Base-by-base conservation (phyloP, 2,888 invertebrate genomes). In the Physocephala rufipes region DNA sequence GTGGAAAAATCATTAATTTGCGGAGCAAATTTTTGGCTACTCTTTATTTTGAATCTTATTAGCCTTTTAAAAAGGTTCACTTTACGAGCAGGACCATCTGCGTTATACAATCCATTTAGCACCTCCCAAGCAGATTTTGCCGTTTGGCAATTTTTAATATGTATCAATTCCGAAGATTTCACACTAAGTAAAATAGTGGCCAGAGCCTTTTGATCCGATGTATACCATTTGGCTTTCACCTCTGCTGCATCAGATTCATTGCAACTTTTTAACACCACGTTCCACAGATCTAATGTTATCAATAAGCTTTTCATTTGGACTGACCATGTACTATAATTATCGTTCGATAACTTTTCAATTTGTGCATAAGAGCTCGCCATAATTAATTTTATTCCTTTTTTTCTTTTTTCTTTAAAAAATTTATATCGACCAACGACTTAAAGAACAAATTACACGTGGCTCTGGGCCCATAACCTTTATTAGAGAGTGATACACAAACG, bases 281-380 rank as follows among this genome's bases (percentile, higher is more conserved):
- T 36, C 68, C 70, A 74, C 16, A 53, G 61, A 55, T 72, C 68
- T n/a, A 67, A n/a, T 9, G 71, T 72, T n/a, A 72, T 71, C 15
- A 72, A 51, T 2, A 66, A 43, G 55, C 71, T 74, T 68, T 71
- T 71, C 49, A 72, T 74, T 24, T 73, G 68, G n/a, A 73, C 28
- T 13, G 36, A 36, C 74, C 72, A 74, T 19, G 63, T 71, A 1
- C 55, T 62, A 21, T 71, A 71, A 58, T 71, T 74, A 30, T 72
- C 71, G 13, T 66, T 43, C 19, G 16, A 62, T 43, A 74, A 49
- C 51, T 74, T 72, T 59, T 74, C 72, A 19, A 72, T 71, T 36
- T 71, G 67, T n/a, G n/a, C n/a, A n/a, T n/a, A n/a, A n/a, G n/a
- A n/a, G n/a, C n/a, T n/a, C n/a, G 24, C 53, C 53, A 55, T 55